Percentiles rank a stretch among this genome's conserved stretches.
phyloP scores from a whole-genome alignment of 2,113 vertebrate genomes.

The Tragelaphus strepsiceros region DNA sequence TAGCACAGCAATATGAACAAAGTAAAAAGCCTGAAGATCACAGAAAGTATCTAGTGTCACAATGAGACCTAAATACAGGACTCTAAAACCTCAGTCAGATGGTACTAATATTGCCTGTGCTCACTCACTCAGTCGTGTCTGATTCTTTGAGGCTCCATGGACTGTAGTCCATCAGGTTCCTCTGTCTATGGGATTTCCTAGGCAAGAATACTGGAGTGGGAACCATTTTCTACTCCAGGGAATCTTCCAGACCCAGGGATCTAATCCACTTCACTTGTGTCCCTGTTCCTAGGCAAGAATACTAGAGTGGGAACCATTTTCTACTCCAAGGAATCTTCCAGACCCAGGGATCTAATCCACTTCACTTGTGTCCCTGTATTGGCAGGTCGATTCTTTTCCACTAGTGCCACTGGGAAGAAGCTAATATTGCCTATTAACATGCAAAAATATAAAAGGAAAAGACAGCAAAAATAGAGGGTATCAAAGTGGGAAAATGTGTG shows the following conservation, averaged over 20 bases:
- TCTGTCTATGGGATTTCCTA: background rate
- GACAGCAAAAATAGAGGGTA: background rate
- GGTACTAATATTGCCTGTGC: background rate
- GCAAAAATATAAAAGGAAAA: background rate
- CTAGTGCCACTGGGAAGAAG: background rate
- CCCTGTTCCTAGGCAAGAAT: background rate
- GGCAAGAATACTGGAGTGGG: background rate
- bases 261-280: background rate
- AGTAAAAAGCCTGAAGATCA: background rate
- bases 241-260: background rate
- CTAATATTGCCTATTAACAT: background rate
- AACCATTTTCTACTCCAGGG: background rate
- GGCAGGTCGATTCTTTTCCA: background rate
- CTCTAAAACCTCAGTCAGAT: background rate
- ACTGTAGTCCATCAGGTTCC: fast-evolving
- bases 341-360: background rate
- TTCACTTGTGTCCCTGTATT: background rate
- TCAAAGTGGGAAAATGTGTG: background rate
- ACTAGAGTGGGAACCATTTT: background rate
- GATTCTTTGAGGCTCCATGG: background rate
- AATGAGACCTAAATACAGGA: too few relatives aligned
- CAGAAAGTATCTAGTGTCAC: background rate
- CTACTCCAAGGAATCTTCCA: background rate
- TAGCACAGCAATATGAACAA: background rate
- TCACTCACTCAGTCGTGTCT: background rate